Evolutionary conservation across 1,140 invertebrate species (phyloP).

Genomic region (Neotoxoptera formosana): DNA sequence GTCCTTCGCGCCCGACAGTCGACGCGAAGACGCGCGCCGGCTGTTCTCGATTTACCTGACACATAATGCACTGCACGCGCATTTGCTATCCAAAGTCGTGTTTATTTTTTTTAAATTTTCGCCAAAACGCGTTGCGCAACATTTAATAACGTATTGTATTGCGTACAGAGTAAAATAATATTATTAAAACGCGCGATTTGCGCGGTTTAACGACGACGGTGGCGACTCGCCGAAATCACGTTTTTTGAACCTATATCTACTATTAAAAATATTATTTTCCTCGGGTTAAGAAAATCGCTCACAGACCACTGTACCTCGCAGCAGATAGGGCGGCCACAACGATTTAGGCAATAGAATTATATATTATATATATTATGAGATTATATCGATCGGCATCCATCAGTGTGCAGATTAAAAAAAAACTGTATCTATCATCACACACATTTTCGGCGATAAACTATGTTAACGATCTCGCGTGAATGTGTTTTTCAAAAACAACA

Average conservation of each 20-base stretch:
- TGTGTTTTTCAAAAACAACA: background rate
- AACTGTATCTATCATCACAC: background rate
- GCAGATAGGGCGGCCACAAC: background rate
- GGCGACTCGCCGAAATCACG: background rate
- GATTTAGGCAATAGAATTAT: background rate
- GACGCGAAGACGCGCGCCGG: background rate
- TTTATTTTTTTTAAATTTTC: background rate
- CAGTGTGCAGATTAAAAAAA: background rate
- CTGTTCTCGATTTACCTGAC: background rate
- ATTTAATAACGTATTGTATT: background rate
- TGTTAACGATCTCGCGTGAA: background rate
- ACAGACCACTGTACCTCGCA: background rate
- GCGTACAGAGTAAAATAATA: background rate
- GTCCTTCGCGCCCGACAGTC: background rate
- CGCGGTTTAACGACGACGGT: background rate
- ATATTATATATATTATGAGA: no score
- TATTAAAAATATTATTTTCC: background rate
- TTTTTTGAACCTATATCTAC: background rate
- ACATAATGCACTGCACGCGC: background rate
- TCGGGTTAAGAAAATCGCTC: background rate
- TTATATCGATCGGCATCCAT: background rate
- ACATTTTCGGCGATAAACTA: background rate
- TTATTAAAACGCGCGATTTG: background rate
- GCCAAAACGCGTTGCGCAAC: background rate
- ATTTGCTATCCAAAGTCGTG: background rate